A percentile compares a stretch with the other conserved stretches of the same genome.
These are phyloP conservation scores for Xylota sylvarum DNA, from an alignment of 2,888 invertebrate genomes.

Conservation along the genomic window DNA sequence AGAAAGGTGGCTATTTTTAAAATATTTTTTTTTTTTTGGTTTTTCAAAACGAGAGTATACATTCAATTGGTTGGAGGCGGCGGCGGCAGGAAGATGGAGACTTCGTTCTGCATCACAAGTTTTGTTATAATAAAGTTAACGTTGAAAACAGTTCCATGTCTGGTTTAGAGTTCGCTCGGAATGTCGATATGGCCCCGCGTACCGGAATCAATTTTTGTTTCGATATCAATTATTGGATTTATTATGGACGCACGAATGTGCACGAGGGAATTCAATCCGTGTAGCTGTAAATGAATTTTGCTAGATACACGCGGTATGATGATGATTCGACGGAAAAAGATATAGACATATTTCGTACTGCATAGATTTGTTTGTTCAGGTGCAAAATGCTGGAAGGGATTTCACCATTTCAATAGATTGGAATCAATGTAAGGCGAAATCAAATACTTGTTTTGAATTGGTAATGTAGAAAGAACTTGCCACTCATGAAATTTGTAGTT, in stretches of 20 bases:
- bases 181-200: slow-evolving; percentile 11
- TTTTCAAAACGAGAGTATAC: slow-evolving; percentile 1
- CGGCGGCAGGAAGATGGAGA: not conserved
- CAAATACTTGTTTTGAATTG: slow-evolving; percentile 11
- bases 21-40: slow-evolving; percentile 28
- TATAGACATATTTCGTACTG: not conserved
- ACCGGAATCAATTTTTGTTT: slow-evolving; percentile 52
- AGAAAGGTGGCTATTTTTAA: slow-evolving; percentile 41
- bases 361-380: slow-evolving; percentile 26
- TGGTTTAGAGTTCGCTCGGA: slow-evolving; percentile 13
- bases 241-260: slow-evolving; percentile 30
- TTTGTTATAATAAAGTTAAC: slow-evolving; percentile 42
- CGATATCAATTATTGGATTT: slow-evolving; percentile 59
- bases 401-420: not conserved
- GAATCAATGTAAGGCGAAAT: not conserved
- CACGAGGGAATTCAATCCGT: slow-evolving; percentile 30
- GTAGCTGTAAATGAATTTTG: slow-evolving; percentile 47
- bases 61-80: not conserved
- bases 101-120: slow-evolving; percentile 2
- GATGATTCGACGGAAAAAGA: not conserved
- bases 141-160: not conserved
- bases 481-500: no score
- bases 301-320: slow-evolving; percentile 4
- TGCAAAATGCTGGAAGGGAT: not conserved
- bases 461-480: no score